Evolutionary conservation across 2,113 vertebrate species (phyloP).

Genomic region (Nothocercus julius): DNA sequence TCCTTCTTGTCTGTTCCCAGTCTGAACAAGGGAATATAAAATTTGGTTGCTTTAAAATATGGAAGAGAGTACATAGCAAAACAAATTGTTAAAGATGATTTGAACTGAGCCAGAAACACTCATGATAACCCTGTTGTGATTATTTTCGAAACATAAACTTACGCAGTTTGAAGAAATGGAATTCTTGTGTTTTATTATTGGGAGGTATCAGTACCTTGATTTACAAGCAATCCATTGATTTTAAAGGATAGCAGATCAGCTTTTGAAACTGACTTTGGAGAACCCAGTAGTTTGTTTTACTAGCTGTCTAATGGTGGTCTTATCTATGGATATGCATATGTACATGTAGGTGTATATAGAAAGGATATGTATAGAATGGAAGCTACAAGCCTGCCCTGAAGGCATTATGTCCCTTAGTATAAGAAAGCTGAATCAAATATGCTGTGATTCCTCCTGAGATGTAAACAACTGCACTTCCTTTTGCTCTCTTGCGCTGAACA

Average conservation of each 20-base stretch:
- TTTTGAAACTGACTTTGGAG: not conserved
- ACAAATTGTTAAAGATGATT: not conserved
- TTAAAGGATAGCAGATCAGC: not conserved
- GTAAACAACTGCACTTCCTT: not conserved
- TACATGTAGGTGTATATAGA: not conserved
- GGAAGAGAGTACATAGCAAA: not conserved
- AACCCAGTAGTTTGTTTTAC: not conserved
- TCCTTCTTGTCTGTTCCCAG: accelerated
- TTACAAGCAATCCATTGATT: not conserved
- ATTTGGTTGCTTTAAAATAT: not conserved
- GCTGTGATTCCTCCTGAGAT: not conserved
- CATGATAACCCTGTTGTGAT: not conserved
- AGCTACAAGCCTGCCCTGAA: not conserved
- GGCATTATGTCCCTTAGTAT: not conserved
- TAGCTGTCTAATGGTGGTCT: not conserved
- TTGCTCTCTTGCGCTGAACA: not conserved
- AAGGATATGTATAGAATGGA: not conserved
- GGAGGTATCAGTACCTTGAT: not conserved
- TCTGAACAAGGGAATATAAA: not conserved
- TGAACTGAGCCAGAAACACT: not conserved
- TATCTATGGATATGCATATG: not conserved
- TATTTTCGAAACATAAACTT: not conserved
- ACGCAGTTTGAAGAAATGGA: not conserved
- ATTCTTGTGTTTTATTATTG: not conserved
- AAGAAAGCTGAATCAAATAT: not conserved